These are phyloP conservation scores for Chaenodraco wilsoni DNA, from an alignment of 2,797 vertebrate genomes.

Conservation along the genomic window DNA sequence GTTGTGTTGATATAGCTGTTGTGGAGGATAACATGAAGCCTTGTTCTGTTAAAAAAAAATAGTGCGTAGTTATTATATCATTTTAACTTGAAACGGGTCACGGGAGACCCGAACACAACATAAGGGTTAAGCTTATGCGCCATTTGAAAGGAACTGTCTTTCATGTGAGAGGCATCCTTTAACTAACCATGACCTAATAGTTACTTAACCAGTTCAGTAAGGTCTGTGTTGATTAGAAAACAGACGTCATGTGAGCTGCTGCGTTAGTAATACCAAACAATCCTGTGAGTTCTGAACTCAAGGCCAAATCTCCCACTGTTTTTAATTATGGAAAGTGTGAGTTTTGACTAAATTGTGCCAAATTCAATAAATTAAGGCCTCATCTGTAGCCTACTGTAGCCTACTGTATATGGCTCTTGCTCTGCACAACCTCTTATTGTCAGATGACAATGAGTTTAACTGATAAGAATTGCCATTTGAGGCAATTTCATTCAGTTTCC, in stretches of 20 bases:
- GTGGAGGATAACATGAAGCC: too few species aligned
- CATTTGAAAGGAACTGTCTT: constrained; percentile 12
- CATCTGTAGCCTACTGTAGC: not conserved
- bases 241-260: constrained; percentile 42
- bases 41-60: too few species aligned
- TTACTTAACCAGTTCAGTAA: constrained; percentile 38
- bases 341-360: not conserved
- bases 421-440: not conserved
- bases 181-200: constrained; percentile 13
- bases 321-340: not conserved
- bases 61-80: too few species aligned
- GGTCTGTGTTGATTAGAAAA: constrained; percentile 51
- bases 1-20: too few species aligned
- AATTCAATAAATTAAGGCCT: not conserved
- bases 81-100: too few species aligned
- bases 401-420: not conserved
- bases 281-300: constrained; percentile 20
- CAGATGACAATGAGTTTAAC: not conserved
- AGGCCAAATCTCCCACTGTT: constrained; percentile 2
- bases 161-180: constrained; percentile 18
- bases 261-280: constrained; percentile 33
- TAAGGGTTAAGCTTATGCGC: not conserved
- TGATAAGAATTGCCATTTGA: not conserved
- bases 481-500: not conserved
- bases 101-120: too few species aligned